Conservation (phyloP, 1,140 invertebrate genomes). For the Pteromalus puparum region DNA sequence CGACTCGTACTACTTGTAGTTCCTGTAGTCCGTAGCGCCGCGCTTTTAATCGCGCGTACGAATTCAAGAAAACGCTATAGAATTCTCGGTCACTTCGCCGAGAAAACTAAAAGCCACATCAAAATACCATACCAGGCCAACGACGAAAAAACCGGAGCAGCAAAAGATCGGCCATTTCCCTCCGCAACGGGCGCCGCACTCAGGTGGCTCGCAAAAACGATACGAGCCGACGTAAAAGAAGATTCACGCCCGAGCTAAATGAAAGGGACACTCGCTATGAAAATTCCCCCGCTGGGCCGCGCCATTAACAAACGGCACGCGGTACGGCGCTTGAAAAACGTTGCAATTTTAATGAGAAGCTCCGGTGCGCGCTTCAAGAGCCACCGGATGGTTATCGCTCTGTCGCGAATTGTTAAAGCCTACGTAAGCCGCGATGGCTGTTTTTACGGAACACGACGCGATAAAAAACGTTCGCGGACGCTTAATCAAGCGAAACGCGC, state of each 20-base stretch:
- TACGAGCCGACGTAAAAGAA: background rate
- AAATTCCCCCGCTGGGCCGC: background rate
- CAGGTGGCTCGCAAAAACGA: background rate
- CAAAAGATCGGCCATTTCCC: background rate
- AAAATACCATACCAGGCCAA: background rate
- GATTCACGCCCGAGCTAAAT: conserved; percentile 19
- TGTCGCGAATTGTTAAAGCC: background rate
- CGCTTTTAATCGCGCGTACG: no score
- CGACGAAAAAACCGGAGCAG: background rate
- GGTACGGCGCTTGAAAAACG: conserved; percentile 17
- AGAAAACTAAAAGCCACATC: background rate
- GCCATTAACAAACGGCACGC: conserved; percentile 20
- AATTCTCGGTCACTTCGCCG: background rate
- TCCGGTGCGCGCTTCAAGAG: background rate
- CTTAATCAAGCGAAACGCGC: conserved; percentile 27
- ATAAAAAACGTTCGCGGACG: conserved; percentile 14
- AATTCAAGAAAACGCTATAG: no score
- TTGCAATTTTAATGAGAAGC: conserved; percentile 42
- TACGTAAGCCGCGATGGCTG: background rate
- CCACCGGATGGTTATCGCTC: background rate
- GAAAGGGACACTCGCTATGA: conserved; percentile 11
- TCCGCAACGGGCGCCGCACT: background rate
- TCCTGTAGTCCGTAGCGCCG: no score
- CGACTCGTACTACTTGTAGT: background rate
- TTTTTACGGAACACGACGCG: background rate